phyloP scores from a whole-genome alignment of 2,113 vertebrate species.

The Illadopsis cleaveri region DNA sequence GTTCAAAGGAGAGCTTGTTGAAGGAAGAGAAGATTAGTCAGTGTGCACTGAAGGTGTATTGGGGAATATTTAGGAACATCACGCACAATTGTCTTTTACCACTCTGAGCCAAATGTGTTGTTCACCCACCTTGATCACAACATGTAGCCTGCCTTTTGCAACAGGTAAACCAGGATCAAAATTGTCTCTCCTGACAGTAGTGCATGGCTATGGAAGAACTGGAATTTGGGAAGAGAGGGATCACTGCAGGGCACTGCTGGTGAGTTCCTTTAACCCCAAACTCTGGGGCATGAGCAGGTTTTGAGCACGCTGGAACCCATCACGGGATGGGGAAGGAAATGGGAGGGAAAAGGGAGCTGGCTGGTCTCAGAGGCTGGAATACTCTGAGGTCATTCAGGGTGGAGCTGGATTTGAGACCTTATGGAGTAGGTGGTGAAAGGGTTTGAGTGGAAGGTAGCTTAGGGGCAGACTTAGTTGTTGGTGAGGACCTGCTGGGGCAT shows the following conservation, averaged over 20 bases:
- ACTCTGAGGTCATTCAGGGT: not conserved
- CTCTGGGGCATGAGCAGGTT: not conserved
- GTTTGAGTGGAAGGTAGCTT: not conserved
- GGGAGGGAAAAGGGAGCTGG: not conserved
- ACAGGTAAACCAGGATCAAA: not conserved
- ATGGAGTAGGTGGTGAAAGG: not conserved
- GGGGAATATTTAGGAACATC: not conserved
- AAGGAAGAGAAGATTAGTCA: not conserved
- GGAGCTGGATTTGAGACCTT: not conserved
- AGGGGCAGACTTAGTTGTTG: not conserved
- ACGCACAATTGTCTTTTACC: not conserved
- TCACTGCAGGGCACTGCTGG: not conserved
- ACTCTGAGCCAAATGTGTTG: not conserved
- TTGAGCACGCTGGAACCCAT: not conserved
- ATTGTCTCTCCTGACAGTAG: not conserved
- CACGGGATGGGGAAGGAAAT: not conserved
- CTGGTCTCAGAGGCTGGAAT: not conserved
- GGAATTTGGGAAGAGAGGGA: not conserved
- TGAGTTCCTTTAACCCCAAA: not conserved
- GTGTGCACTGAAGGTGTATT: accelerated
- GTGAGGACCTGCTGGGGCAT: not conserved
- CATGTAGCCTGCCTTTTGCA: not conserved
- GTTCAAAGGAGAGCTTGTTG: not conserved
- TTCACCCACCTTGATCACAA: not conserved
- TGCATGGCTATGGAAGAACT: not conserved